Base-by-base conservation (phyloP, 64 coral and sea anemone species). In the Platygyra sinensis region DNA sequence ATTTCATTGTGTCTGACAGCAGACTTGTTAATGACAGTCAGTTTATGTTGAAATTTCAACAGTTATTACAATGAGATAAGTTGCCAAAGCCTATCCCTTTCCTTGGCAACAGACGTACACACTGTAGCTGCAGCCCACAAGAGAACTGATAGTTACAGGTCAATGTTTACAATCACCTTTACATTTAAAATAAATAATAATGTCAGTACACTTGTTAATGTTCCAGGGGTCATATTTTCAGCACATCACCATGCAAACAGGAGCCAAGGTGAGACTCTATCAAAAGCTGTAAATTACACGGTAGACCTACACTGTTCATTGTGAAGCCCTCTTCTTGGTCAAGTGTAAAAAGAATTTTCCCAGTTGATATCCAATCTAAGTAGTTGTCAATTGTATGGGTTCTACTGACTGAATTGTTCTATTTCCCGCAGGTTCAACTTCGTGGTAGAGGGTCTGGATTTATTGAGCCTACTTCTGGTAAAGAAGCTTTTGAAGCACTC, bases 401-500 rank as follows among this genome's bases (percentile, higher is more conserved):
- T 15, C 27, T 0, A 46, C 12, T 30, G 15, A 7, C 36, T 72
- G 22, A 17, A 30, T 20, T 27, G 52, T n/a, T 82, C 1, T 12
- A 13, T 77, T 22, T 60, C 2, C 20, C 11, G 42, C 52, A 99
- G 97, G 97, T 99, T 73, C 90, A 93, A 46, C 89, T 99, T 9
- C 87, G 94, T 88, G 97, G 97, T 24, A 93, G 87, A 86, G 97
- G 93, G 5, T 99, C 97, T 46, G 97, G 93, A 11, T 99, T 93
- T 62, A 88, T 99, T 87, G 94, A 99, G 60, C 97, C 94, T 19
- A 99, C 97, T 2, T 99, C 97, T 67, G 97, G 97, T 15, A 95
- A 86, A 95, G 97, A 99, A 91, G 97, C 97, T 80, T 99, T 99
- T 96, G 97, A 99, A 86, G 94, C 94, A 12, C 94, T 99, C 61